These are phyloP conservation scores for Danio choprae DNA, from an alignment of 2,797 vertebrate genomes.

Conservation along the genomic window DNA sequence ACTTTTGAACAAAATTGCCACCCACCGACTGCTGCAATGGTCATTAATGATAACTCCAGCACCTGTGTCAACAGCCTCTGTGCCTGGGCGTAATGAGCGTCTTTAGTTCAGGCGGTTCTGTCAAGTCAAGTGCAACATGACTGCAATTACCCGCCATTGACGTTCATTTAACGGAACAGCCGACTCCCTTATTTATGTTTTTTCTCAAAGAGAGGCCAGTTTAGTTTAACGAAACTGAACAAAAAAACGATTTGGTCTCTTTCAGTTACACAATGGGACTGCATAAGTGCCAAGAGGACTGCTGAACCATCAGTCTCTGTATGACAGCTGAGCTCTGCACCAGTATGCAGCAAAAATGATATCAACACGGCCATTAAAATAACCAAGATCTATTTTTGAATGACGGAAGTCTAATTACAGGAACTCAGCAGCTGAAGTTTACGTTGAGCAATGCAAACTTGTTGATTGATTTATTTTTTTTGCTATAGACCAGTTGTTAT, in stretches of 20 bases:
- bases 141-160: slow-evolving; percentile 66
- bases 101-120: slow-evolving; percentile 55
- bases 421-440: not conserved
- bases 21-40: slow-evolving; percentile 64
- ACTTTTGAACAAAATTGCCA: slow-evolving; percentile 62
- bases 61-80: slow-evolving; percentile 76
- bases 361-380: slow-evolving; percentile 2
- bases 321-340: not conserved
- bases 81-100: slow-evolving; percentile 62
- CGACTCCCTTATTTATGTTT: slow-evolving; percentile 44
- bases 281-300: not conserved
- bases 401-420: not conserved
- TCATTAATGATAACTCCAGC: slow-evolving; percentile 68
- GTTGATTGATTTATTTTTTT: too few relatives aligned
- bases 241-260: slow-evolving; percentile 42
- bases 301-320: slow-evolving; percentile 20
- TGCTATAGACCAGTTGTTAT: not conserved
- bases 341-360: slow-evolving; percentile 14
- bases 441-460: not conserved
- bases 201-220: slow-evolving; percentile 38
- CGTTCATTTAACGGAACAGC: slow-evolving; percentile 62
- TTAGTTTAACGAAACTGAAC: slow-evolving; percentile 35
- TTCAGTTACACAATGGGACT: slow-evolving; percentile 26
- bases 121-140: slow-evolving; percentile 61
- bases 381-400: not conserved